Conservation (phyloP, 2,113 vertebrate species). For the Theropithecus gelada region DNA sequence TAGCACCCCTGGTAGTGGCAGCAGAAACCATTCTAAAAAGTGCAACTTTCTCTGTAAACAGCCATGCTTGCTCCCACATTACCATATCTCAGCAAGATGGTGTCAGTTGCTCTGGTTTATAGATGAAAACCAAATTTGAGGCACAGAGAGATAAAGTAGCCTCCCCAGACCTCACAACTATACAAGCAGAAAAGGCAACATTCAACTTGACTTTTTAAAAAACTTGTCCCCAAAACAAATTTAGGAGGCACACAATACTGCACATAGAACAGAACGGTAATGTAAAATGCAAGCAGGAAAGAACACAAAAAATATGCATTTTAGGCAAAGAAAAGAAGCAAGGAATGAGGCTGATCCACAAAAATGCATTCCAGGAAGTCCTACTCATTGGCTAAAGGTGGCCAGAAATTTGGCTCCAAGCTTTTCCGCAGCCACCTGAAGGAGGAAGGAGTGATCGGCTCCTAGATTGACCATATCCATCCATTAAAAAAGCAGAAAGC, state of each 20-base stretch:
- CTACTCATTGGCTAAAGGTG: neutral
- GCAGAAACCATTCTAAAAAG: neutral
- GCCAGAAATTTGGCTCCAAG: neutral
- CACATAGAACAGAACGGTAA: neutral
- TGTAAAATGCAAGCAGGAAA: neutral
- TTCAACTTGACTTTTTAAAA: neutral
- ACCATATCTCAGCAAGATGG: neutral
- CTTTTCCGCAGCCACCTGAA: neutral
- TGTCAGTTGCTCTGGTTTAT: neutral
- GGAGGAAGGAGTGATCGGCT: neutral
- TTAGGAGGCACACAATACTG: neutral
- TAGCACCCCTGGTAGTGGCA: neutral
- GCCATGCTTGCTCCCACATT: neutral
- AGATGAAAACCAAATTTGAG: neutral
- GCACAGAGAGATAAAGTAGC: neutral
- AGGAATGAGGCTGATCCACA: neutral
- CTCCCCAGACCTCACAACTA: neutral
- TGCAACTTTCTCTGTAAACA: neutral
- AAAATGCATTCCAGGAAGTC: neutral
- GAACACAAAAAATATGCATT: neutral
- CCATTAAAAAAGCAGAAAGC: neutral
- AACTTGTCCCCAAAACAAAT: neutral
- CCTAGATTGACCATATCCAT: neutral
- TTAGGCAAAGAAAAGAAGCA: neutral
- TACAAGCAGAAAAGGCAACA: neutral